Base-by-base conservation (phyloP, 2,888 invertebrate species). In the Pemphredon lugubris region DNA sequence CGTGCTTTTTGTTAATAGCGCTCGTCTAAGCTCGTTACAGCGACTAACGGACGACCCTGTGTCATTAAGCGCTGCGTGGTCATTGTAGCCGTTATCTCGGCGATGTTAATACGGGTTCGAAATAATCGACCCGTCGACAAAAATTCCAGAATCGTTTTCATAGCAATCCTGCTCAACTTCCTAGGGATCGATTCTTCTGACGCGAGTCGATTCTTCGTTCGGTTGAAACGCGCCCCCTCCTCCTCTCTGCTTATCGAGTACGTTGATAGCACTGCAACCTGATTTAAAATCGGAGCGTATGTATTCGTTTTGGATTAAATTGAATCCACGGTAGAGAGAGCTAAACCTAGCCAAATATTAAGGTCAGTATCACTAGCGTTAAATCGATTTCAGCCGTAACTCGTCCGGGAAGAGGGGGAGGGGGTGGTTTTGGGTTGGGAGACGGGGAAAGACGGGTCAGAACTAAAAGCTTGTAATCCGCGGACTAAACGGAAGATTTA, bases 1-100 rank as follows among this genome's bases (percentile, higher is more conserved):
- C 68, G 59, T 45, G 67, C 50, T 71, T 79, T 65, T 67, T 32
- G 60, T 68, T 73, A 73, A 73, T 60, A 37, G 51, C 40, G 34
- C 34, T 47, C 57, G 55, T 55, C 53, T 57, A 40, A 14, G 50
- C 51, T 63, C 57, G 61, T 69, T 61, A 47, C 34, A 47, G 14
- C 42, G 32, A 34, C 18, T 30, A 14, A 65, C 23, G 21, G 45
- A 18, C 18, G n/a, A 34, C 30, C 18, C 32, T 21, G 39, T 60
- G 51, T 57, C 69, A 7, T 70, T 63, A 48, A 63, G 47, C 20
- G 57, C 45, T 23, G 45, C 39, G 51, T 53, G 34, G 39, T 30
- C 50, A 34, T n/a, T n/a, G n/a, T n/a, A n/a, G 58, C 26, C 21
- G 20, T 64, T 58, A 42, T 58, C 53, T 40, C 18, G 21, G 32